These are phyloP conservation scores for Catalaphyllia jardinei DNA, from an alignment of 64 coral and sea anemone species.

Conservation along the genomic window DNA sequence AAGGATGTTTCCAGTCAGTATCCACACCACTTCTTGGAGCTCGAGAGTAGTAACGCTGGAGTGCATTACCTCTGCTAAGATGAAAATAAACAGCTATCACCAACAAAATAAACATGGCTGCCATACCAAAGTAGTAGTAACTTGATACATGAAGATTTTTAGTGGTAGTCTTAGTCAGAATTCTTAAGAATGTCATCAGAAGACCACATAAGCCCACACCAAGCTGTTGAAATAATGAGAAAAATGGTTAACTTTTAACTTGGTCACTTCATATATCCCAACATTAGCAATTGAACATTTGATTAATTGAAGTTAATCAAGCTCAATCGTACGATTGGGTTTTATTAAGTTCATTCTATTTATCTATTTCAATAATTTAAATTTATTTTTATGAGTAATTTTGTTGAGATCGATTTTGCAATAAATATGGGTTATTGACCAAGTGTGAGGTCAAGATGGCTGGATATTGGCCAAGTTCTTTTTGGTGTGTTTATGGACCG, in stretches of 20 bases:
- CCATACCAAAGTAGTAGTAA: constrained; percentile 85
- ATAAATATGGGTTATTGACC: too few species aligned
- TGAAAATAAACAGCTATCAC: constrained; percentile 74
- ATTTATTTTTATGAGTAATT: too few species aligned
- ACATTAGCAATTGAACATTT: too few species aligned
- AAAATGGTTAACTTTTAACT: background rate
- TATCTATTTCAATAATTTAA: too few species aligned
- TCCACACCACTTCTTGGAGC: constrained; percentile 71
- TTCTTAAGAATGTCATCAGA: constrained; percentile 71
- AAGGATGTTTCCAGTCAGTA: constrained; percentile 63
- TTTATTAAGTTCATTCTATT: too few species aligned
- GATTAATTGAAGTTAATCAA: too few species aligned
- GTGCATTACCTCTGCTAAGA: constrained; percentile 72
- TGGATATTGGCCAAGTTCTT: too few species aligned
- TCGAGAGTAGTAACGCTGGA: constrained; percentile 77
- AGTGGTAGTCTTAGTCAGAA: constrained; percentile 80
- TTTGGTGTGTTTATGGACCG: too few species aligned
- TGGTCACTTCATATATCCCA: too few species aligned
- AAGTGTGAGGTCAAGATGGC: too few species aligned
- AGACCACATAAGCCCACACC: constrained; percentile 83
- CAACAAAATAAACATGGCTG: constrained; percentile 64
- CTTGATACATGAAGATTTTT: constrained; percentile 78
- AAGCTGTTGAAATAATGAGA: constrained; percentile 55
- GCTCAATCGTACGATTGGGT: too few species aligned
- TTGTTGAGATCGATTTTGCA: too few species aligned